phyloP scores from a whole-genome alignment of 2,113 vertebrate genomes.

The Rhea pennata region DNA sequence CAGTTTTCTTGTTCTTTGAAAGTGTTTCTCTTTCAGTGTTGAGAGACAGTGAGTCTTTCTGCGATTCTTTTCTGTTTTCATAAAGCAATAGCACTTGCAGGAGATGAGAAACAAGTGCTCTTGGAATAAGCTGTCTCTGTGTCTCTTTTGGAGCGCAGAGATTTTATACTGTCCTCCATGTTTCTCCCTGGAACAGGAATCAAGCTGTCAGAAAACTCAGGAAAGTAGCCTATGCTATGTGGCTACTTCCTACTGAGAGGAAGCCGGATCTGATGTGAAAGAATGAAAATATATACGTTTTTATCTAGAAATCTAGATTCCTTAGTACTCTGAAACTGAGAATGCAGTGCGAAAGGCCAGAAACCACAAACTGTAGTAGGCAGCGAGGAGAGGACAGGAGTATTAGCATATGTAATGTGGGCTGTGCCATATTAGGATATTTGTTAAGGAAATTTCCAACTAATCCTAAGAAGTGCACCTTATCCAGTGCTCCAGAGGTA shows the following conservation, averaged over 20 bases:
- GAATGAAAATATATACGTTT: neutral
- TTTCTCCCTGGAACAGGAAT: neutral
- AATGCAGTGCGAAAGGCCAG: neutral
- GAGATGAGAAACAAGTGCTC: neutral
- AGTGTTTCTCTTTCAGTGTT: neutral
- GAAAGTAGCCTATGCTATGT: neutral
- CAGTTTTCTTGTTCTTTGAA: neutral
- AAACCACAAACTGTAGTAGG: neutral
- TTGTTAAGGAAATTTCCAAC: neutral
- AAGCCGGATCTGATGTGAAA: neutral
- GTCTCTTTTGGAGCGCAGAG: neutral
- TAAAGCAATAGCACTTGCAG: neutral
- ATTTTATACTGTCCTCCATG: neutral
- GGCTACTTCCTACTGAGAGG: neutral
- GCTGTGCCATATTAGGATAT: neutral
- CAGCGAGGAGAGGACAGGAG: neutral
- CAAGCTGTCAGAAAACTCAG: neutral
- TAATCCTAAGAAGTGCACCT: neutral
- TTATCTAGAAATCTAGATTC: neutral
- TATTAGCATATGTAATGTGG: neutral
- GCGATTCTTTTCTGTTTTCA: neutral
- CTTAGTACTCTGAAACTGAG: neutral
- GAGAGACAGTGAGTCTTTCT: neutral
- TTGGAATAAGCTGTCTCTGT: too few species aligned
- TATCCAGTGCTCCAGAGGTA: neutral